phyloP scores from a whole-genome alignment of 2,113 vertebrate species.

The Anoura caudifer region DNA sequence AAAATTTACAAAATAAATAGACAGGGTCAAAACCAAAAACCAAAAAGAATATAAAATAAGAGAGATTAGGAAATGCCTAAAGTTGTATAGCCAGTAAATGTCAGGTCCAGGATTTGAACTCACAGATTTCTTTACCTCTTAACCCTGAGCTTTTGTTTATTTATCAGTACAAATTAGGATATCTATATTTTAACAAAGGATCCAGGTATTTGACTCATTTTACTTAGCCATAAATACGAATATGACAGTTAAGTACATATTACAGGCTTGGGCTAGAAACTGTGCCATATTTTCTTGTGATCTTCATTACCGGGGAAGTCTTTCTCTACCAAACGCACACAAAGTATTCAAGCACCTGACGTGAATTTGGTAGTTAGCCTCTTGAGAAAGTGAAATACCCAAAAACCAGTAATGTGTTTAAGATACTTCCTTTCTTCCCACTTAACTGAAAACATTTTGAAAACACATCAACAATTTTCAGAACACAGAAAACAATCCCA shows the following conservation, averaged over 20 bases:
- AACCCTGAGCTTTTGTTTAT: neutral
- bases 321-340: neutral
- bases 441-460: conserved; percentile 10
- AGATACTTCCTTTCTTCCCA: neutral
- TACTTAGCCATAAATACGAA: neutral
- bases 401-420: neutral
- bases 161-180: neutral
- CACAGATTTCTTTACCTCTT: neutral
- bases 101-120: neutral
- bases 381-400: conserved; percentile 13
- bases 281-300: neutral
- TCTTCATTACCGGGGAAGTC: neutral
- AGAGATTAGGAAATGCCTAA: neutral
- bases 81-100: neutral
- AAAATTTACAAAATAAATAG: too few relatives aligned
- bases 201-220: neutral
- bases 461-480: neutral
- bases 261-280: neutral
- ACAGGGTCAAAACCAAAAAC: too few relatives aligned
- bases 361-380: neutral
- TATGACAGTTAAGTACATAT: neutral
- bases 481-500: conserved; percentile 28
- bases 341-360: neutral
- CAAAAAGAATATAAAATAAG: neutral
- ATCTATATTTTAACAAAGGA: neutral